phyloP scores from a whole-genome alignment of 2,888 invertebrate genomes.

The Allolobophora icterica region DNA sequence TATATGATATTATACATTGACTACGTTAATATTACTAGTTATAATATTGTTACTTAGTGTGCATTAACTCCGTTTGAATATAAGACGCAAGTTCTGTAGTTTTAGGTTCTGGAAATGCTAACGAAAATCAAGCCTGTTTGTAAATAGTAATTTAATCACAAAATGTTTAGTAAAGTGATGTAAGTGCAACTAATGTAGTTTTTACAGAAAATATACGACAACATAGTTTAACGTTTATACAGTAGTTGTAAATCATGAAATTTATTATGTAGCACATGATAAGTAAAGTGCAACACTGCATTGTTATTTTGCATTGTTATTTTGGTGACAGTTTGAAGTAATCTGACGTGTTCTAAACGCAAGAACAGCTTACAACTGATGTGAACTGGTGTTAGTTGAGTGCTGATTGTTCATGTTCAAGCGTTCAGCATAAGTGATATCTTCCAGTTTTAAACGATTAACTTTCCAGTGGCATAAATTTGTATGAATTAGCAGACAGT shows the following conservation, averaged over 20 bases:
- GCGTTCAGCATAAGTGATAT: background rate
- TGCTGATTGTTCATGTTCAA: background rate
- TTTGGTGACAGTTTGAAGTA: background rate
- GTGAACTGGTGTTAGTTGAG: background rate
- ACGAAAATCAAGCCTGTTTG: background rate
- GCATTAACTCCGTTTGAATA: background rate
- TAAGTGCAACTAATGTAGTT: background rate
- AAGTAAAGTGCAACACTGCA: background rate
- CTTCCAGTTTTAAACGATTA: background rate
- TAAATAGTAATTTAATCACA: slow-evolving; percentile 11
- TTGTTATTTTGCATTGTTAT: background rate
- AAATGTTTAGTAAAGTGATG: background rate
- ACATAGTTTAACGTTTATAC: background rate
- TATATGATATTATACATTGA: background rate
- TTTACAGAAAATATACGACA: background rate
- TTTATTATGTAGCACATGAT: background rate
- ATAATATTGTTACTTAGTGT: background rate
- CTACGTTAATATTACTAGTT: slow-evolving; percentile 6
- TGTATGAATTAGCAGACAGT: background rate
- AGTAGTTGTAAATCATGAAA: background rate
- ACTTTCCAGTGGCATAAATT: background rate
- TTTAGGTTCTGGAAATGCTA: background rate
- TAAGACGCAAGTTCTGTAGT: slow-evolving; percentile 9
- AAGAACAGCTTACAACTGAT: background rate
- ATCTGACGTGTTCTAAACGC: background rate